Percentiles rank a stretch among this genome's conserved stretches.
phyloP scores from a whole-genome alignment of 2,113 vertebrate genomes.

The Clarias macrocephalus region DNA sequence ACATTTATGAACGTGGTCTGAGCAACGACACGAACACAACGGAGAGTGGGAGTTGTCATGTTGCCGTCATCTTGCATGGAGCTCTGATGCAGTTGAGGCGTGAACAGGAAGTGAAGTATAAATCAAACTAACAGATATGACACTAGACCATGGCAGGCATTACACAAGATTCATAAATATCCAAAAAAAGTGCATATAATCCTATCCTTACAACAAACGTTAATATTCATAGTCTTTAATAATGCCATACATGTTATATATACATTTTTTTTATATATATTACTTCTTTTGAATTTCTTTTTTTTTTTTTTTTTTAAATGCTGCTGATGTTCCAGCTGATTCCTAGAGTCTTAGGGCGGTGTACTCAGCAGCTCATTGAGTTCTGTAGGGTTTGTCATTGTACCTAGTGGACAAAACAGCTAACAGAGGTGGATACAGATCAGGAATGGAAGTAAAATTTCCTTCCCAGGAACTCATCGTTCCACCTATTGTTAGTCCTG shows the following conservation, averaged over 20 bases:
- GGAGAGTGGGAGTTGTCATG: not conserved
- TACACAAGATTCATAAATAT: not conserved
- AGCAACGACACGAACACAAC: not conserved
- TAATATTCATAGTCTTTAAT: not conserved
- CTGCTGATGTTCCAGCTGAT: not conserved
- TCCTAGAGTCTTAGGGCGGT: not conserved
- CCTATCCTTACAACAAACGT: not conserved
- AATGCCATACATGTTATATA: not conserved
- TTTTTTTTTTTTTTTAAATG: not conserved
- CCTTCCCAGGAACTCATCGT: too few species aligned
- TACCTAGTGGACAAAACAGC: not conserved
- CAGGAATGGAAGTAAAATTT: too few species aligned
- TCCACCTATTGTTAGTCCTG: too few species aligned
- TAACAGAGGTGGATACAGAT: not conserved
- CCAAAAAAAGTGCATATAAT: not conserved
- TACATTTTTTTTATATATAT: too few species aligned
- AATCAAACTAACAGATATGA: conserved; percentile 41
- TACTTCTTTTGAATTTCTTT: not conserved
- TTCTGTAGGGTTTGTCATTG: not conserved
- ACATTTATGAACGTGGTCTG: not conserved
- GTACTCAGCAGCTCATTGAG: not conserved
- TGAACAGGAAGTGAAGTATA: conserved; percentile 53
- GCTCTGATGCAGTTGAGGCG: not conserved
- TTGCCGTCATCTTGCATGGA: not conserved
- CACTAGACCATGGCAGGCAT: conserved; percentile 18